Conservation (phyloP, 2,888 invertebrate genomes). For the Allophyes oxyacanthae region DNA sequence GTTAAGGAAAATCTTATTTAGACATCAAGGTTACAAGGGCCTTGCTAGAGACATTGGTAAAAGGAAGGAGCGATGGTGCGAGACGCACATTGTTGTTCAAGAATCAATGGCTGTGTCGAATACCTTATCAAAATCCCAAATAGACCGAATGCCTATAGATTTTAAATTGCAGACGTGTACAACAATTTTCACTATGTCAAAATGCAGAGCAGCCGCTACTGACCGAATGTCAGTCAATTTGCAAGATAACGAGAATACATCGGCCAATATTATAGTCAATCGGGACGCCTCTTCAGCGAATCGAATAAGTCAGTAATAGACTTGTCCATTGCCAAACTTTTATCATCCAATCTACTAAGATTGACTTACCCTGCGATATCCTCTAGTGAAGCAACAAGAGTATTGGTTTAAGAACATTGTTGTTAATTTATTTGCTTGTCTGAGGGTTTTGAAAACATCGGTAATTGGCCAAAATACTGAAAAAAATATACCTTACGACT, state of each 20-base stretch:
- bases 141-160: background rate
- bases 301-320: slow-evolving; percentile 9
- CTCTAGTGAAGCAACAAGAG: background rate
- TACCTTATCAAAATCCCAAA: slow-evolving; percentile 22
- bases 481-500: too few species aligned
- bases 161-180: background rate
- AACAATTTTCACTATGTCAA: too few species aligned
- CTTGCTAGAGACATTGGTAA: slow-evolving; percentile 55
- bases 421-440: too few species aligned
- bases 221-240: background rate
- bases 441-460: too few species aligned
- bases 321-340: background rate
- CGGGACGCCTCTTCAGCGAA: background rate
- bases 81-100: slow-evolving; percentile 36
- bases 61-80: slow-evolving; percentile 36
- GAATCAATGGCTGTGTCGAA: slow-evolving; percentile 37
- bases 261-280: slow-evolving; percentile 17
- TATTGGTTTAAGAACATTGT: too few species aligned
- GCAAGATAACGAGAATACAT: slow-evolving; percentile 3
- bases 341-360: background rate
- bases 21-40: slow-evolving; percentile 36
- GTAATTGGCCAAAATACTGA: too few species aligned
- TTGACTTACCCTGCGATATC: background rate
- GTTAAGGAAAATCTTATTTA: slow-evolving; percentile 39
- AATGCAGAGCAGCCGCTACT: too few species aligned